These are phyloP conservation scores for Pollenia labialis DNA, from an alignment of 2,888 invertebrate genomes.

Conservation along the genomic window DNA sequence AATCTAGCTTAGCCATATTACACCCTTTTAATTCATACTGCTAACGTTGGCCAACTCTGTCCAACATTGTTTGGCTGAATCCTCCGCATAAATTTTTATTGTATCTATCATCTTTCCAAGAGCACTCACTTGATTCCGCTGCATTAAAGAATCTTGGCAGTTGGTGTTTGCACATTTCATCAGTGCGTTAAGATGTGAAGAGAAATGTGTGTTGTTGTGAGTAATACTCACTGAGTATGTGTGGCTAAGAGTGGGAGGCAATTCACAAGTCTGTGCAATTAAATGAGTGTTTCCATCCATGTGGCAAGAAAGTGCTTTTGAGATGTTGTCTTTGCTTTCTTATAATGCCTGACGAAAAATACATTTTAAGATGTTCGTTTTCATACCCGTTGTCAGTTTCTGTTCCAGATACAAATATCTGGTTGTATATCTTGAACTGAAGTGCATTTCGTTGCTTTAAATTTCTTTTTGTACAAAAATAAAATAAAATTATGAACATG, in stretches of 20 bases:
- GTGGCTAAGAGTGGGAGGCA: neutral
- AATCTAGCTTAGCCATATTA: no score
- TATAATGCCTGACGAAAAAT: conserved; percentile 16
- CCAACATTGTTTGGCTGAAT: conserved; percentile 19
- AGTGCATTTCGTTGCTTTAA: conserved; percentile 41
- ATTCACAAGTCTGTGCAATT: neutral
- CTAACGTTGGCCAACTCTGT: conserved; percentile 1
- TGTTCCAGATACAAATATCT: conserved; percentile 5
- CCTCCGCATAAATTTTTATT: conserved; percentile 28
- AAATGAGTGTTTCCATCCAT: conserved; percentile 12
- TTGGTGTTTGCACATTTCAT: conserved; percentile 32
- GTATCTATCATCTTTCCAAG: conserved; percentile 62
- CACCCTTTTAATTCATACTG: no score
- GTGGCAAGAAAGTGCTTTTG: conserved; percentile 46
- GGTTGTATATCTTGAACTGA: conserved; percentile 31
- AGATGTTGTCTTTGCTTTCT: conserved; percentile 14
- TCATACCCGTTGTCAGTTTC: conserved; percentile 21
- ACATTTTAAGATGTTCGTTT: conserved; percentile 43
- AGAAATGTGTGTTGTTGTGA: neutral
- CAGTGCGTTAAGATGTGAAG: neutral
- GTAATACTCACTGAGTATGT: no score
- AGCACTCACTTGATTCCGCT: conserved; percentile 64
- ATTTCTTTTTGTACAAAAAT: no score
- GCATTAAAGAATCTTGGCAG: conserved; percentile 50
- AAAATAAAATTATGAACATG: no score